Base-by-base conservation (phyloP, 2,113 vertebrate genomes). In the Odocoileus hemionus region DNA sequence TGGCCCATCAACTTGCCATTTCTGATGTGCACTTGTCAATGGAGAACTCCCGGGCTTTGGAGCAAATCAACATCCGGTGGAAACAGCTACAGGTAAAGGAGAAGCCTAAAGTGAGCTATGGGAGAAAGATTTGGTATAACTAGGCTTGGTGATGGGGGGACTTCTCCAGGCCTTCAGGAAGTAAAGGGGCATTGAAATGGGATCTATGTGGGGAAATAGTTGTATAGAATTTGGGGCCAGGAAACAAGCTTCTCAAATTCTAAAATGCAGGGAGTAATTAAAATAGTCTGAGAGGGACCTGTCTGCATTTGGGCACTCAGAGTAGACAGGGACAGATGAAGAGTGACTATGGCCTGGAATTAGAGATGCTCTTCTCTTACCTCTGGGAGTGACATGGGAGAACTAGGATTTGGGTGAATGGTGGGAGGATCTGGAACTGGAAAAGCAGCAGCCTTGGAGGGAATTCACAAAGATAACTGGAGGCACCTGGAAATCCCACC, bases 1-100 rank as follows among this genome's bases (percentile, higher is more conserved):
- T 99, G 76, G 99, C 99, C 0, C 99, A 99, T 98, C 99, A 99
- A 97, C 99, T 99, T 94, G 99, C 99, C 52, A 99, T 99, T 98
- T 99, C 99, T 0, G 99, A 99, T 92, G 99, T 99, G 33, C 99
- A 99, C 94, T 98, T 99, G 95, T 99, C 99, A 93, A 99, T 99
- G 99, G 99, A 99, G 91, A 99, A 99, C 54, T 99, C 99, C 26
- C 99, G 99, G 0, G 97, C 98, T 86, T 99, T 99, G 98, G 99
- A 99, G 97, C 99, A 99, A 97, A 99, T 99, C 98, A 99, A 99
- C 98, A 99, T 97, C 21, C 99, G 99, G 83, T 99, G 99, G 99
- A 99, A 99, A 97, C 99, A 99, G 97, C 99, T 99, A 79, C 99
- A 99, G 99, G 99, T 99, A 99, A 93, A 98, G 70, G 90, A 90